Base-by-base conservation (phyloP, 2,113 vertebrate species). In the Mola mola region DNA sequence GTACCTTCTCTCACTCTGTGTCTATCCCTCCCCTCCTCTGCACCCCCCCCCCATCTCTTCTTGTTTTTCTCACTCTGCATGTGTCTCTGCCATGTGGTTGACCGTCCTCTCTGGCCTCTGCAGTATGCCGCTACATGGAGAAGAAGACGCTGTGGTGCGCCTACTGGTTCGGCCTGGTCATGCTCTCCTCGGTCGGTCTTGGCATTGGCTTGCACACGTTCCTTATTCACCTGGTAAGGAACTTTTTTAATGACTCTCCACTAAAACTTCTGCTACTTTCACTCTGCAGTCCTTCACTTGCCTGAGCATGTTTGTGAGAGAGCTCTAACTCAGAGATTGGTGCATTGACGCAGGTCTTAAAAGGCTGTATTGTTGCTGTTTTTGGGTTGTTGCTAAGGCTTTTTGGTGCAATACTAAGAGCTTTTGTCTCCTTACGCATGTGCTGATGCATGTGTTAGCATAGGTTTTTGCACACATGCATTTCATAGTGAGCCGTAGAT, bases 171-270 rank as follows among this genome's bases (percentile, higher is more conserved):
- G 93, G 93, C 86, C 68, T 95, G 82, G 95, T 94, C 77, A 94
- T 95, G 82, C 90, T 95, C 41, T 95, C 93, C 66, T 96, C 94
- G 33, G 93, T 94, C n/a, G 74, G 95, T 41, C 94, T 95, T 64
- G 93, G 94, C 87, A 95, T 94, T 1, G 93, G 93, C 38, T 90
- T 96, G 66, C 95, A 96, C 84, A 94, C 93, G 72, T 95, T 95
- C 81, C 91, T 96, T 55, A 94, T 97, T 49, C 95, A 95, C 82
- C 90, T 94, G 96, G 96, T 99, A 94, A 91, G 93, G 61, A 49
- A 21, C 21, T 37, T n/a, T 2, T 68, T 69, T 65, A 44, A 6
- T 33, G 5, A 52, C n/a, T 74, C 31, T 34, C 31, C 20, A 15
- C 26, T n/a, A 61, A 33, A 60, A 33, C 8, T n/a, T n/a, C n/a